Evolutionary conservation across 2,888 invertebrate genomes (phyloP), one percentile per base, ranked within the genome.

Genomic region (Hecatera dysodea): DNA sequence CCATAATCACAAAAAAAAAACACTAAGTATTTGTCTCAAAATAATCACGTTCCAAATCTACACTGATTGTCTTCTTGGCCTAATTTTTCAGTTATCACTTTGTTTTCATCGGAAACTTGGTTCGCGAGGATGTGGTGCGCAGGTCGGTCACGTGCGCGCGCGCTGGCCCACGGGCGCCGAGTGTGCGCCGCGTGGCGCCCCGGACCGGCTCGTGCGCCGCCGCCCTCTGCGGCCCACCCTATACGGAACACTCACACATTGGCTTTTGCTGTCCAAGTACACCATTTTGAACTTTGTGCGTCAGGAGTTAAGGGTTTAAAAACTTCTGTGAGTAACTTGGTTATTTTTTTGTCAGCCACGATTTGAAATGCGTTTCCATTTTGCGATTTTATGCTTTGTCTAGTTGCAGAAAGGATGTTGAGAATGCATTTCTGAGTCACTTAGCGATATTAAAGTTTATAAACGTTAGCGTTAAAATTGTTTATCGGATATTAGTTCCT

Each of bases 161-260:
- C 95, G 95, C 91, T 88, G 92, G 90, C 88, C 94, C 93, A 87
- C 92, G 88, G 90, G 82, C 91, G 90, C 90, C 92, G 93, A 94
- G 95, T 95, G 95, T 94, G 93, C 92, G 89, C 94, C 94, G 95
- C 95, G 95, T 95, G 96, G 91, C 94, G 94, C 86, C 86, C 88
- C 90, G 88, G 88, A 89, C 87, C 94, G 94, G 85, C 83, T 88
- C 90, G 88, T 88, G 90, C 87, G 89, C 81, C 87, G 87, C 86
- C 89, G 85, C 89, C 88, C 89, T 87, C 39, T 69, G 81, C 87
- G 85, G 83, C 78, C 81, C 86, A 89, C 90, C 90, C 91, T 86
- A 84, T 87, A 86, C 75, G 77, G 82, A 88, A 83, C 78, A 75
- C 78, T 78, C 57, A 75, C 81, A 59, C 78, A 74, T 29, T 9